Conservation (phyloP, 2,797 vertebrate species). For the Muscicapa striata region DNA sequence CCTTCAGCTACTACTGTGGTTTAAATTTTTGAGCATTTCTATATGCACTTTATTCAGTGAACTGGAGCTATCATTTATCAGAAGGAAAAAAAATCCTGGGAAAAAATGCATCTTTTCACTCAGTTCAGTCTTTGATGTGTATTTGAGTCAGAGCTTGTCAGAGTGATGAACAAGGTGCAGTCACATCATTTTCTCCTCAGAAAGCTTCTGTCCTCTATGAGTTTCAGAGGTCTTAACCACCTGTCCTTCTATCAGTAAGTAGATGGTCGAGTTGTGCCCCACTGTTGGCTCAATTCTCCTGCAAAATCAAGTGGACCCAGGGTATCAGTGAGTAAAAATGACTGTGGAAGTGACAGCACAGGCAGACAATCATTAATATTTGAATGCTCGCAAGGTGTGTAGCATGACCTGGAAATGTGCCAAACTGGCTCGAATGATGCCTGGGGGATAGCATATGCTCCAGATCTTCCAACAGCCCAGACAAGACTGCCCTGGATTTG, state of each 20-base stretch:
- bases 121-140: neutral
- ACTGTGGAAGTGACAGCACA: neutral
- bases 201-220: neutral
- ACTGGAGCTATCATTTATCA: neutral
- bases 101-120: neutral
- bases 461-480: neutral
- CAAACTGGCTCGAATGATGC: neutral
- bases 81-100: neutral
- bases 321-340: neutral
- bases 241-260: neutral
- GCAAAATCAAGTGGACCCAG: neutral
- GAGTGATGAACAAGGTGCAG: neutral
- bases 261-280: neutral
- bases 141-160: conserved; percentile 12
- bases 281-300: neutral
- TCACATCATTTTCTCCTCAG: neutral
- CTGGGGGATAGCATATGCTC: neutral
- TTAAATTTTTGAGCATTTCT: neutral
- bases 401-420: neutral
- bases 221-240: neutral
- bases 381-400: neutral
- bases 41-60: neutral
- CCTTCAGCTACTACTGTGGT: neutral
- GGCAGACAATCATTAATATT: neutral
- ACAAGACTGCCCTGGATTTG: neutral